These are phyloP conservation scores for Idris sp. DNA, from an alignment of 1,140 invertebrate species.

Conservation along the genomic window DNA sequence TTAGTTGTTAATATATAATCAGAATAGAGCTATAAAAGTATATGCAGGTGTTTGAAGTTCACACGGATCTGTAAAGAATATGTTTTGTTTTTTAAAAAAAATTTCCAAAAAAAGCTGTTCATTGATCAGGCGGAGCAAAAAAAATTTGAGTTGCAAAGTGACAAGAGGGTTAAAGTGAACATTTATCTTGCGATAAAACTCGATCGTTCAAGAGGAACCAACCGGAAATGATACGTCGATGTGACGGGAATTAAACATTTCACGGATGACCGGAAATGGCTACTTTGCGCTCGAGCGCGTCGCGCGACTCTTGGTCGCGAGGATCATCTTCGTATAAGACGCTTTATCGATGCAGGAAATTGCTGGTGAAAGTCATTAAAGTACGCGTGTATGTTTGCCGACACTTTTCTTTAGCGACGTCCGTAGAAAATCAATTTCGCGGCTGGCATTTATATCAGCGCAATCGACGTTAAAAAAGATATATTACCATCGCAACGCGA, in stretches of 20 bases:
- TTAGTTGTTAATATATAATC: no score
- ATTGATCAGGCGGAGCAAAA: no score
- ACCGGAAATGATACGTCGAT: conserved; percentile 42
- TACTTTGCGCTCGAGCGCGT: conserved; percentile 49
- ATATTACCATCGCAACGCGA: conserved; percentile 6
- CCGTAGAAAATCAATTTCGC: conserved; percentile 51
- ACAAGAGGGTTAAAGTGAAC: no score
- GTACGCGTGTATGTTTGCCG: conserved; percentile 50
- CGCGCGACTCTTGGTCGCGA: conserved; percentile 7
- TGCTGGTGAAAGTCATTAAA: conserved; percentile 62
- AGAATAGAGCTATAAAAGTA: no score
- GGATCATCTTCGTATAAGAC: conserved; percentile 12
- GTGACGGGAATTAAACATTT: conserved; percentile 31
- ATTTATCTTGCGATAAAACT: conserved; percentile 41
- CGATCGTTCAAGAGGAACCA: conserved; percentile 32
- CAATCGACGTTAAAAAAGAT: conserved; percentile 34
- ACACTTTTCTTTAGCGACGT: conserved; percentile 36
- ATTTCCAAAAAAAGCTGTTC: no score
- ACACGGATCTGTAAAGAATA: no score
- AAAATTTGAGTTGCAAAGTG: no score
- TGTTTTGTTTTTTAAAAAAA: no score
- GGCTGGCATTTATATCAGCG: conserved; percentile 29
- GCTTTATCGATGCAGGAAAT: conserved; percentile 52
- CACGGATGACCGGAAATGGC: conserved; percentile 52
- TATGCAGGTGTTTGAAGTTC: no score